A percentile compares a stretch with the other conserved stretches of the same genome.
Conservation (phyloP, 2,888 invertebrate species). For the Pyralis farinalis region DNA sequence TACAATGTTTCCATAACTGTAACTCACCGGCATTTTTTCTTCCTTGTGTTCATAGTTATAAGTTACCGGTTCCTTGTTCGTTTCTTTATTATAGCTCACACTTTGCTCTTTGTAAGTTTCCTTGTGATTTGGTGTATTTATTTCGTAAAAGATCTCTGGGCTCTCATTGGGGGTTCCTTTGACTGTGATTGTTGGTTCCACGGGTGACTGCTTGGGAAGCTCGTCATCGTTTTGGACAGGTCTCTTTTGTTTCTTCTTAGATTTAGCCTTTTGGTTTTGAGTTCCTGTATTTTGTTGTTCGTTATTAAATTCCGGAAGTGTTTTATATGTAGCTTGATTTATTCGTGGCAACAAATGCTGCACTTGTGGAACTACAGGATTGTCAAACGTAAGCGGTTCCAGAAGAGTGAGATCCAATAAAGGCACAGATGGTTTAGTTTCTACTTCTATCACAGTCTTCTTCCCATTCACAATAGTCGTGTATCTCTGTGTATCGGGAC, state of each 20-base stretch:
- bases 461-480: constrained; percentile 57
- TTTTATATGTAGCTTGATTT: constrained; percentile 51
- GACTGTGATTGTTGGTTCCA: constrained; percentile 37
- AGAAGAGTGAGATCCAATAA: constrained; percentile 61
- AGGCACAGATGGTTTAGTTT: constrained; percentile 57
- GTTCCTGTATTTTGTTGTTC: constrained; percentile 38
- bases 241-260: constrained; percentile 46
- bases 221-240: constrained; percentile 34
- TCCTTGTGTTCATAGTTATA: constrained; percentile 51
- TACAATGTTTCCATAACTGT: constrained; percentile 43
- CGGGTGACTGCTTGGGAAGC: constrained; percentile 36
- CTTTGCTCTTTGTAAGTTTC: constrained; percentile 63
- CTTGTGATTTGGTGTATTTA: constrained; percentile 60
- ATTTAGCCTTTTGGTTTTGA: constrained; percentile 24
- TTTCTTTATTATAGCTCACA: constrained; percentile 61
- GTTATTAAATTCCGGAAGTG: constrained; percentile 43
- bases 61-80: constrained; percentile 51
- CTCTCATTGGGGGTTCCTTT: constrained; percentile 40
- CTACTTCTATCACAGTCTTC: constrained; percentile 52
- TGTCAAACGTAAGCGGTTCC: constrained; percentile 66
- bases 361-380: constrained; percentile 70
- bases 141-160: constrained; percentile 61
- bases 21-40: constrained; percentile 52
- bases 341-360: constrained; percentile 71
- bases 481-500: constrained; percentile 43